Conservation (phyloP, 2,113 vertebrate species). For the Neotoma lepida region DNA sequence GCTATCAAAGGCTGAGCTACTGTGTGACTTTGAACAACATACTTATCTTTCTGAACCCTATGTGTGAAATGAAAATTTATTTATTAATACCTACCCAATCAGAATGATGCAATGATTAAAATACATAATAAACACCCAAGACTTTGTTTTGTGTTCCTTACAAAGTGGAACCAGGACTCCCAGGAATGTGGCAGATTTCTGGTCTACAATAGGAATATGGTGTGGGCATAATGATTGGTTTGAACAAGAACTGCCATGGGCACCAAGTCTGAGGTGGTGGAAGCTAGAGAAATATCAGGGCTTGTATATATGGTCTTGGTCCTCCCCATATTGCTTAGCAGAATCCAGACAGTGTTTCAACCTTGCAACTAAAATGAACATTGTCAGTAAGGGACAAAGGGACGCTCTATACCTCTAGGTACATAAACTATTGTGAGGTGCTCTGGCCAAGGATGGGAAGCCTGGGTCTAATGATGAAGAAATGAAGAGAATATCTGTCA, state of each 20-base stretch:
- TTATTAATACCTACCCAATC: background rate
- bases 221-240: background rate
- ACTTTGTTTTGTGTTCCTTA: conserved; percentile 6
- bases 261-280: background rate
- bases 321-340: background rate
- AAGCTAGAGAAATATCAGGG: background rate
- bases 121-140: background rate
- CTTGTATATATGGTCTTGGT: background rate
- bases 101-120: background rate
- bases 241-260: background rate
- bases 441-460: background rate
- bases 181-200: background rate
- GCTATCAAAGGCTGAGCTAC: background rate
- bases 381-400: background rate
- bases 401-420: background rate
- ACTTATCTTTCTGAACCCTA: background rate
- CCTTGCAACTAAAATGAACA: background rate
- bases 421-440: background rate
- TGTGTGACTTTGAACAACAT: background rate
- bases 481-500: background rate
- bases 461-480: background rate
- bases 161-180: background rate
- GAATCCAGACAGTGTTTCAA: background rate
- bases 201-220: background rate
- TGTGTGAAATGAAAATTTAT: background rate